These are phyloP conservation scores for Sylvicola cinctus DNA, from an alignment of 2,888 invertebrate species.

Conservation along the genomic window DNA sequence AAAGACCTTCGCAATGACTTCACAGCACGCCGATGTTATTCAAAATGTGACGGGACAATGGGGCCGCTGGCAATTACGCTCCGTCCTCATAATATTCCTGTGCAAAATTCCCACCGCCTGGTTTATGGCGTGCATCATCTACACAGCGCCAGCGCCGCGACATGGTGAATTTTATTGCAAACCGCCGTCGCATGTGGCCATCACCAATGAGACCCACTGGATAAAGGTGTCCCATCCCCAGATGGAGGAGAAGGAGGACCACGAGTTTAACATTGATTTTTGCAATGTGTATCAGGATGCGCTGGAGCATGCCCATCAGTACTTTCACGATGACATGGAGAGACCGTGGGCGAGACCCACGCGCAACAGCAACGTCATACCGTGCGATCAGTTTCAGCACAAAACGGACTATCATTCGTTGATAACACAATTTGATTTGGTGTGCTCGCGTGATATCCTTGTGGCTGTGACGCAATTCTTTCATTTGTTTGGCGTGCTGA, in stretches of 20 bases:
- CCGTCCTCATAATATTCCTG: slow-evolving; percentile 24
- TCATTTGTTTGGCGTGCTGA: slow-evolving; percentile 28
- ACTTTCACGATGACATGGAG: slow-evolving; percentile 19
- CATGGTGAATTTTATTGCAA: slow-evolving; percentile 27
- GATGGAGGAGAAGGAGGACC: slow-evolving; percentile 21
- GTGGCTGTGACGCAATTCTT: slow-evolving; percentile 29
- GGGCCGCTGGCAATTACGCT: slow-evolving; percentile 27
- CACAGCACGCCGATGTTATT: slow-evolving; percentile 14
- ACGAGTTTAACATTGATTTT: slow-evolving; percentile 24
- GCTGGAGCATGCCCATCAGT: slow-evolving; percentile 21
- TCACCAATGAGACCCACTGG: slow-evolving; percentile 22
- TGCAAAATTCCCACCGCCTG: slow-evolving; percentile 28
- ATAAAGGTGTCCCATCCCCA: slow-evolving; percentile 25
- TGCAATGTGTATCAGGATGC: slow-evolving; percentile 25
- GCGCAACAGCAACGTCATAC: slow-evolving; percentile 19
- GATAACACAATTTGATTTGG: slow-evolving; percentile 27
- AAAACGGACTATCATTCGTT: slow-evolving; percentile 20
- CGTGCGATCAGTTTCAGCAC: slow-evolving; percentile 22
- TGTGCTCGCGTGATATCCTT: slow-evolving; percentile 26
- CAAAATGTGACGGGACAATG: slow-evolving; percentile 22
- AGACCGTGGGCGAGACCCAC: slow-evolving; percentile 19
- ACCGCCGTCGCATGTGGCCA: slow-evolving; percentile 15
- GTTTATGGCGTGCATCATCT: slow-evolving; percentile 30
- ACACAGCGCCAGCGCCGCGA: slow-evolving; percentile 26
- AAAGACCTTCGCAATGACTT: too few species aligned